Conservation (phyloP, 2,888 invertebrate genomes). For the Yponomeuta malinellus region DNA sequence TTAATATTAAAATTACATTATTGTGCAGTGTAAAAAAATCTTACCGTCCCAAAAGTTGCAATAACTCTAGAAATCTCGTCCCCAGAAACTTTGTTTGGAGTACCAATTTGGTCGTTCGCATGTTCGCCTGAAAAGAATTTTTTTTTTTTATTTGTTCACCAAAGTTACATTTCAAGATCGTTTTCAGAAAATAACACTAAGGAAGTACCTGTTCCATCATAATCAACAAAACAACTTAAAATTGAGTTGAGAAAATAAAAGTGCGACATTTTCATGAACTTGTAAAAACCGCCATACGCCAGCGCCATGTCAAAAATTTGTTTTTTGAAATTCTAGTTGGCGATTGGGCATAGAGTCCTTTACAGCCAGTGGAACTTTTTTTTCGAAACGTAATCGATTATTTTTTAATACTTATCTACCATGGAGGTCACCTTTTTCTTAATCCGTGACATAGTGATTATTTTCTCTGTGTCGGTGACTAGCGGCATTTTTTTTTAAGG, state of each 20-base stretch:
- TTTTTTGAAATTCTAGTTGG: not conserved
- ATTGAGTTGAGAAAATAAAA: slow-evolving; percentile 32
- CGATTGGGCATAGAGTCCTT: not conserved
- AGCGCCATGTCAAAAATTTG: not conserved
- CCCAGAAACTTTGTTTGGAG: slow-evolving; percentile 50
- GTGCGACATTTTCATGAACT: slow-evolving; percentile 10
- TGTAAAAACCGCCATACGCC: not conserved
- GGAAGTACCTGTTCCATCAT: slow-evolving; percentile 24
- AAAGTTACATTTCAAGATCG: too few species aligned
- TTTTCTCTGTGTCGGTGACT: not conserved
- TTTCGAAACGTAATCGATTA: not conserved
- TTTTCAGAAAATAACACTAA: not conserved
- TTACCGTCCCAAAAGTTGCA: slow-evolving; percentile 63
- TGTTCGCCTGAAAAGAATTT: slow-evolving; percentile 55
- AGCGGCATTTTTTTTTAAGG: not conserved
- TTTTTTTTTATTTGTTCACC: not conserved
- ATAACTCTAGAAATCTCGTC: slow-evolving; percentile 68
- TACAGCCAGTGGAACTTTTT: not conserved
- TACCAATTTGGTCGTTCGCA: slow-evolving; percentile 63
- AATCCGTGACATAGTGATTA: too few species aligned
- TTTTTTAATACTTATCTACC: not conserved
- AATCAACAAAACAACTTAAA: slow-evolving; percentile 39
- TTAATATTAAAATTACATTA: too few species aligned
- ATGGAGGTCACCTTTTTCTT: too few species aligned
- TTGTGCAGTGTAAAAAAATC: slow-evolving; percentile 25